Conservation (phyloP, 2,888 invertebrate species). For the Dasypogon diadema region DNA sequence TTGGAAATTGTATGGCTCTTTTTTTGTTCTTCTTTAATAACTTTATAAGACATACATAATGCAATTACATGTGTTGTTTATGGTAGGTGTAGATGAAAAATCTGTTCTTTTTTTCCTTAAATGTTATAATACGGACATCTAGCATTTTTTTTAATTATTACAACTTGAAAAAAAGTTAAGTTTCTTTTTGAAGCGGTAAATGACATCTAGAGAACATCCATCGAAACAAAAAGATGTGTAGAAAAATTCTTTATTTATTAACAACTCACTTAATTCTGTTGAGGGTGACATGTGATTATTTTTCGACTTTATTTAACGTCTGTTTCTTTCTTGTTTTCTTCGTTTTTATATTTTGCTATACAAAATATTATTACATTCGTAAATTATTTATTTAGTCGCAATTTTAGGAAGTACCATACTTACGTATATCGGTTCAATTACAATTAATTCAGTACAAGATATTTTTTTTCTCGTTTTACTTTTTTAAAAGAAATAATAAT, state of each 20-base stretch:
- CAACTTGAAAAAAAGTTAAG: background rate
- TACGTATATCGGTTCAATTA: background rate
- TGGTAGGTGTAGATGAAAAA: background rate
- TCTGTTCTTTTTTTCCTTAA: conserved; percentile 1
- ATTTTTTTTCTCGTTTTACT: background rate
- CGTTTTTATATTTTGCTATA: conserved; percentile 3
- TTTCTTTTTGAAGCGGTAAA: background rate
- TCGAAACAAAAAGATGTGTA: conserved; percentile 8
- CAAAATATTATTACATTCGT: background rate
- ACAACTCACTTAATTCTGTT: background rate
- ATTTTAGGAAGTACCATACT: background rate
- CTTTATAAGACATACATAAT: conserved; percentile 26
- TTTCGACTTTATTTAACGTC: background rate
- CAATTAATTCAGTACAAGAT: too few relatives aligned
- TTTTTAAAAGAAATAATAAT: background rate
- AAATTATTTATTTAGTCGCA: background rate
- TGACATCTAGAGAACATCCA: background rate
- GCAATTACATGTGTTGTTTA: background rate
- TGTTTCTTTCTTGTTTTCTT: background rate
- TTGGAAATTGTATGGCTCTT: too few relatives aligned
- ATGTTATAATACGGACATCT: background rate
- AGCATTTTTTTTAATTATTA: background rate
- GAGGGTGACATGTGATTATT: background rate
- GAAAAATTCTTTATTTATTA: conserved; percentile 5
- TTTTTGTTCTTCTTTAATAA: background rate